These are phyloP conservation scores for Trichogramma evanescens DNA, from an alignment of 2,888 invertebrate genomes.

Conservation along the genomic window DNA sequence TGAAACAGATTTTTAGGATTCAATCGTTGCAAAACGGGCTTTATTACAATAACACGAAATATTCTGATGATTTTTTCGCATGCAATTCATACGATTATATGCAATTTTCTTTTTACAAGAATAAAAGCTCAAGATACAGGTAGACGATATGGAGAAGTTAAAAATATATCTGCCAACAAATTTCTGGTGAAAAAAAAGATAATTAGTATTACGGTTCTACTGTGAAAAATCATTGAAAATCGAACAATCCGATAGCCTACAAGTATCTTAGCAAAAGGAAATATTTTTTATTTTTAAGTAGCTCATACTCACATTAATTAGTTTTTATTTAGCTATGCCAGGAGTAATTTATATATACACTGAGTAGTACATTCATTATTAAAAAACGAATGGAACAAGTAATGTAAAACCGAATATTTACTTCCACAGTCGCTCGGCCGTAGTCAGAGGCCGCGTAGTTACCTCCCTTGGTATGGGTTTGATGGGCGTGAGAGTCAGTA, in stretches of 20 bases:
- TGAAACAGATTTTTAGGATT: background rate
- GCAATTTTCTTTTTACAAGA: constrained; percentile 10
- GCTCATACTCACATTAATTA: constrained; percentile 3
- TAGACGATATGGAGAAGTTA: constrained; percentile 5
- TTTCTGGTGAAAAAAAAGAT: background rate
- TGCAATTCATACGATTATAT: constrained; percentile 9
- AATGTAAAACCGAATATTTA: background rate
- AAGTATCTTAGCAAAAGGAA: constrained; percentile 6
- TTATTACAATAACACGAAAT: constrained; percentile 5
- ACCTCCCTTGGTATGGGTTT: constrained; percentile 87
- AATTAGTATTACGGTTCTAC: background rate
- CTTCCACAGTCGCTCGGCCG: constrained; percentile 80
- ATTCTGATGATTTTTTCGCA: constrained; percentile 14
- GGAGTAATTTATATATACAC: constrained; percentile 16
- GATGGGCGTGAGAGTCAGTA: constrained; percentile 91
- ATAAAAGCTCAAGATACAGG: background rate
- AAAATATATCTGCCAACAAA: background rate
- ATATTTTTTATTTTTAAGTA: constrained; percentile 13
- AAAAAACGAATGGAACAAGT: background rate
- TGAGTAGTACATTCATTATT: constrained; percentile 17
- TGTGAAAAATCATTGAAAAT: constrained; percentile 1
- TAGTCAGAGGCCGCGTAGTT: constrained; percentile 90
- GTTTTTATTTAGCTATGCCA: constrained; percentile 18
- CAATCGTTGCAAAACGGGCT: constrained; percentile 2
- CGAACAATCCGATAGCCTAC: background rate